phyloP scores from a whole-genome alignment of 1,140 invertebrate genomes.

The Lordiphosa mommai region DNA sequence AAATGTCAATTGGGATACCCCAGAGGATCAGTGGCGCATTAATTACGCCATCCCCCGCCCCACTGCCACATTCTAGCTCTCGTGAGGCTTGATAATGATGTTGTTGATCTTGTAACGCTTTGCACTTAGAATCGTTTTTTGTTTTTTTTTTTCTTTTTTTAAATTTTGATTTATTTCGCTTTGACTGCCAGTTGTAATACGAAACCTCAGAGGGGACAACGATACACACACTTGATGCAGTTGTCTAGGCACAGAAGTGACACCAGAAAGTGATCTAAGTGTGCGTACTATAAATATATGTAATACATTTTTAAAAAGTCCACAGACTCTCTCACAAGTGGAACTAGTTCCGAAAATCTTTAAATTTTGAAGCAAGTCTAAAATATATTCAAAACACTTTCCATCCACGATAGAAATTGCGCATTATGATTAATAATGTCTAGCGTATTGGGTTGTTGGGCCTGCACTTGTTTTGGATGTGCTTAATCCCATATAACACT shows the following conservation, averaged over 20 bases:
- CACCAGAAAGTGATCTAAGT: background rate
- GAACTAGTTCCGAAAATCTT: too few relatives aligned
- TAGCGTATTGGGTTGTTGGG: too few relatives aligned
- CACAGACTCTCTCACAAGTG: too few relatives aligned
- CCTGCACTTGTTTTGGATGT: too few relatives aligned
- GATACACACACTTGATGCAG: constrained; percentile 27
- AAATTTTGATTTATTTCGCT: constrained; percentile 67
- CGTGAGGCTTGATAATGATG: constrained; percentile 62
- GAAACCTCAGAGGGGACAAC: constrained; percentile 21
- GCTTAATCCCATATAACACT: too few relatives aligned
- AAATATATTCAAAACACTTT: too few relatives aligned
- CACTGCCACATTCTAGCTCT: constrained; percentile 2
- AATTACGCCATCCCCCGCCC: constrained; percentile 41
- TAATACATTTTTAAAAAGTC: too few relatives aligned
- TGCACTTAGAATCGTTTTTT: constrained; percentile 49
- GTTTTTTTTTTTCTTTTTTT: constrained; percentile 12
- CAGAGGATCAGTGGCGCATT: constrained; percentile 64
- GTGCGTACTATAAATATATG: background rate
- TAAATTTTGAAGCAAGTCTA: too few relatives aligned
- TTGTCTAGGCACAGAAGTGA: background rate
- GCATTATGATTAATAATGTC: too few relatives aligned
- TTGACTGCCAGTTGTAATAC: constrained; percentile 64
- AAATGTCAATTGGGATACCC: constrained; percentile 76
- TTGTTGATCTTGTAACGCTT: constrained; percentile 68
- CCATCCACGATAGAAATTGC: too few relatives aligned